Evolutionary conservation across 2,113 vertebrate genomes (phyloP).

Genomic region (Gavialis gangeticus): DNA sequence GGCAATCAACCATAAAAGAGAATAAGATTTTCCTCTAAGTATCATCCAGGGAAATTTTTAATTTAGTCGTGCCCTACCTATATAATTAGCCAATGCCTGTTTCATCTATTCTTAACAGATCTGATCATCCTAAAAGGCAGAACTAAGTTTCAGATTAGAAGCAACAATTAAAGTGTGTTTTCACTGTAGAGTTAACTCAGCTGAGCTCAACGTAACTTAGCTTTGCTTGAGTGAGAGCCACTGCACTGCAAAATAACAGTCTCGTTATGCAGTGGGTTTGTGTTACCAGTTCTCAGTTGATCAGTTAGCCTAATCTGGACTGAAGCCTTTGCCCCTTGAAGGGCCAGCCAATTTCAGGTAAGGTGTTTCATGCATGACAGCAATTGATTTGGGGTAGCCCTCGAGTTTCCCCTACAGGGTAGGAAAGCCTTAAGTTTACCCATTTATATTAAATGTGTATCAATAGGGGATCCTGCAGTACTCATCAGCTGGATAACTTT

Average conservation of each 20-base stretch:
- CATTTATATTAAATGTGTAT: background rate
- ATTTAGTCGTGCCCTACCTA: background rate
- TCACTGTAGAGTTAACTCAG: background rate
- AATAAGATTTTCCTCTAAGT: background rate
- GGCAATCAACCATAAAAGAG: background rate
- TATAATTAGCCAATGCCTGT: background rate
- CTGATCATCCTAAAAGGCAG: background rate
- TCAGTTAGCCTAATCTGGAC: background rate
- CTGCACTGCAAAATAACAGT: background rate
- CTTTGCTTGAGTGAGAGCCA: background rate
- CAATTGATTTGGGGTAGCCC: background rate
- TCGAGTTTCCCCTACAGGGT: background rate
- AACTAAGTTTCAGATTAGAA: background rate
- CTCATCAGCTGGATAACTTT: background rate
- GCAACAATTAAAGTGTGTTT: background rate
- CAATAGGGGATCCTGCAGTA: background rate
- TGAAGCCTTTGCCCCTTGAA: background rate
- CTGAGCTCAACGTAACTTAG: background rate
- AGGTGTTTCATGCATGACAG: background rate
- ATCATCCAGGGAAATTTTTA: background rate
- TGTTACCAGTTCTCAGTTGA: background rate
- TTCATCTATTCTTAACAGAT: background rate
- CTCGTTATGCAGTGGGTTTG: fast-evolving
- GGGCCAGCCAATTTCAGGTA: background rate
- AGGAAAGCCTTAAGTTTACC: background rate